A percentile compares a stretch with the other conserved stretches of the same genome.
Evolutionary conservation across 2,888 invertebrate species (phyloP).

Genomic region (Eledona agricola): DNA sequence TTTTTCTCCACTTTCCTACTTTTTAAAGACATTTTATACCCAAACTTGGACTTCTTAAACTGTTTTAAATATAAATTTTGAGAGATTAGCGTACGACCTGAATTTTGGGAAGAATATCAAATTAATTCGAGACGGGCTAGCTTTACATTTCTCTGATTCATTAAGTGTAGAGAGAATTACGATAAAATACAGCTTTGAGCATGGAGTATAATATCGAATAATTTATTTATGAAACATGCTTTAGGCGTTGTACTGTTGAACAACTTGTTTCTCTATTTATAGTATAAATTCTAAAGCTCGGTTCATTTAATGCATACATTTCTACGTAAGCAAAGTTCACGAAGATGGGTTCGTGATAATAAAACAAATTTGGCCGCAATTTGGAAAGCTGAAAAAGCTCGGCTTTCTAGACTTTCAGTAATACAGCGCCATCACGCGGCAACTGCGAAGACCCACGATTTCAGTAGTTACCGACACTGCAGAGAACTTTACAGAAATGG

Average conservation of each 20-base stretch:
- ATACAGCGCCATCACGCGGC: constrained; percentile 2
- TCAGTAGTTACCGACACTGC: background rate
- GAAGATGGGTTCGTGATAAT: constrained; percentile 14
- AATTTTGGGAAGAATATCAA: constrained; percentile 9
- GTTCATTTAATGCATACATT: constrained; percentile 8
- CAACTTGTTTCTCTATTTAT: constrained; percentile 11
- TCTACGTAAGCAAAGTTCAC: constrained; percentile 9
- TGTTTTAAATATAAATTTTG: constrained; percentile 21
- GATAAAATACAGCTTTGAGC: constrained; percentile 20
- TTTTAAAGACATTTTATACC: no score
- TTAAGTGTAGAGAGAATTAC: constrained; percentile 14
- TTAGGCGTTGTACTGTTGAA: constrained; percentile 13
- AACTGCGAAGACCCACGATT: background rate
- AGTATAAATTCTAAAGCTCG: constrained; percentile 16
- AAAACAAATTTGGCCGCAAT: no score
- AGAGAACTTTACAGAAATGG: constrained; percentile 1
- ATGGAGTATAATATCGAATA: constrained; percentile 10
- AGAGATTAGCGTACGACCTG: no score
- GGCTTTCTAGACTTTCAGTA: no score
- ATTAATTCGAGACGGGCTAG: constrained; percentile 11
- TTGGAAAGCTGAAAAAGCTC: no score
- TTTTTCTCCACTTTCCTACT: no score
- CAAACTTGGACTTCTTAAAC: background rate
- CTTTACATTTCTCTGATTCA: constrained; percentile 18
- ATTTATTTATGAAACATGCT: constrained; percentile 22